Evolutionary conservation across 2,113 vertebrate species (phyloP).

Genomic region (Paedocypris sp.): DNA sequence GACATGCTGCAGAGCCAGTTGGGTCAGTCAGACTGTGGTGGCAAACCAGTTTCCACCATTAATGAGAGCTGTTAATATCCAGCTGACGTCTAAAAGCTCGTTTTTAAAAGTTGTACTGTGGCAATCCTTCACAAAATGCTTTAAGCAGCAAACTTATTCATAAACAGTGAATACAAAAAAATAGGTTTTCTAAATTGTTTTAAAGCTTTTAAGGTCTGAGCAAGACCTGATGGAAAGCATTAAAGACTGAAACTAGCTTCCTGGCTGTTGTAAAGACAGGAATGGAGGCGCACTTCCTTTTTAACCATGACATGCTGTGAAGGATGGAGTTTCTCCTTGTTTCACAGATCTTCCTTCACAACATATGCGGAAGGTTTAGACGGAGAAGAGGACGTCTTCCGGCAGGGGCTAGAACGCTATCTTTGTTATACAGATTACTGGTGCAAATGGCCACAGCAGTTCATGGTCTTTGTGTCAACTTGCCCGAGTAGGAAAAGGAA

Average conservation of each 20-base stretch:
- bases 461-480: background rate
- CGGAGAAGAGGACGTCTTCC: background rate
- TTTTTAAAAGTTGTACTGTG: background rate
- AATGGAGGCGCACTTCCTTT: slow-evolving; percentile 6
- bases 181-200: background rate
- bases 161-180: too few relatives aligned
- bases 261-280: slow-evolving; percentile 14
- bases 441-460: background rate
- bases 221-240: background rate
- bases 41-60: slow-evolving; percentile 23
- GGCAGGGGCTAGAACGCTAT: background rate
- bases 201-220: too few relatives aligned
- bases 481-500: background rate
- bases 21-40: slow-evolving; percentile 9
- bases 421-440: background rate
- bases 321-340: background rate
- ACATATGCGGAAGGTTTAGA: background rate
- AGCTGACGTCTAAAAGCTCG: background rate
- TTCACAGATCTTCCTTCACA: background rate
- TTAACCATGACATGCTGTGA: background rate
- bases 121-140: too few relatives aligned
- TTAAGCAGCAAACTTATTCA: too few relatives aligned
- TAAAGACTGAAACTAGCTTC: slow-evolving; percentile 9
- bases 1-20: slow-evolving; percentile 38
- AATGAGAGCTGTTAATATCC: background rate